Conservation (phyloP, 2,797 vertebrate species). For the Cetoscarus ocellatus region DNA sequence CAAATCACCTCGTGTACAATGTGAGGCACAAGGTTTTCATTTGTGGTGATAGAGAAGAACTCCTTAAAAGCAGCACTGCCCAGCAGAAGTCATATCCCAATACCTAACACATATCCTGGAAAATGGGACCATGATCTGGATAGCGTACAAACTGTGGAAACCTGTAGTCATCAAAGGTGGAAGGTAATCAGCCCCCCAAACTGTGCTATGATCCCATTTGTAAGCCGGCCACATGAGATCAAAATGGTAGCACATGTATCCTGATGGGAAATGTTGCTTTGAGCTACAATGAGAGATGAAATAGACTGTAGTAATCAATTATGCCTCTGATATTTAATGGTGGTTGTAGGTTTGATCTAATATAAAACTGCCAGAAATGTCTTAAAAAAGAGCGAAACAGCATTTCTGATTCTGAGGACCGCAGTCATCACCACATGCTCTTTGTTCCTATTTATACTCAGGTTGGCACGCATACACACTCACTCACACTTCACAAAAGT, state of each 20-base stretch:
- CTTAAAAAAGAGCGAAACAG: slow-evolving; percentile 28
- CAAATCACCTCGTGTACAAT: no score
- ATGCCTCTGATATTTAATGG: not conserved
- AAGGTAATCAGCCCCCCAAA: slow-evolving; percentile 41
- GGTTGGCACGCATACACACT: slow-evolving; percentile 28
- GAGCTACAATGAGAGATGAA: slow-evolving; percentile 25
- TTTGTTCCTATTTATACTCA: slow-evolving; percentile 68
- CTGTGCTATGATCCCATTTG: slow-evolving; percentile 36
- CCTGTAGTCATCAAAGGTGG: slow-evolving; percentile 54
- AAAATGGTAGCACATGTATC: slow-evolving; percentile 4
- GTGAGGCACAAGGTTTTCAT: no score
- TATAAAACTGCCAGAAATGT: no score
- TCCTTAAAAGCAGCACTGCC: no score
- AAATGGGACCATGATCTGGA: slow-evolving; percentile 33
- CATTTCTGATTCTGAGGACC: slow-evolving; percentile 28
- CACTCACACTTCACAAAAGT: slow-evolving; percentile 23
- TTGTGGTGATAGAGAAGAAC: no score
- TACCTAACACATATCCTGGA: slow-evolving; percentile 44
- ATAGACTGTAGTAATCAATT: not conserved
- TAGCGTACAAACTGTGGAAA: slow-evolving; percentile 29
- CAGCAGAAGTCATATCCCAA: slow-evolving; percentile 17
- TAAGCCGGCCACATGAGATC: slow-evolving; percentile 35
- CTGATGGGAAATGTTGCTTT: slow-evolving; percentile 11
- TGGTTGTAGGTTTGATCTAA: no score
- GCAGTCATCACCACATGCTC: slow-evolving; percentile 48